Evolutionary conservation across 2,888 invertebrate species (phyloP), one percentile per base, ranked within the genome.

Genomic region (Anaspis maculata): DNA sequence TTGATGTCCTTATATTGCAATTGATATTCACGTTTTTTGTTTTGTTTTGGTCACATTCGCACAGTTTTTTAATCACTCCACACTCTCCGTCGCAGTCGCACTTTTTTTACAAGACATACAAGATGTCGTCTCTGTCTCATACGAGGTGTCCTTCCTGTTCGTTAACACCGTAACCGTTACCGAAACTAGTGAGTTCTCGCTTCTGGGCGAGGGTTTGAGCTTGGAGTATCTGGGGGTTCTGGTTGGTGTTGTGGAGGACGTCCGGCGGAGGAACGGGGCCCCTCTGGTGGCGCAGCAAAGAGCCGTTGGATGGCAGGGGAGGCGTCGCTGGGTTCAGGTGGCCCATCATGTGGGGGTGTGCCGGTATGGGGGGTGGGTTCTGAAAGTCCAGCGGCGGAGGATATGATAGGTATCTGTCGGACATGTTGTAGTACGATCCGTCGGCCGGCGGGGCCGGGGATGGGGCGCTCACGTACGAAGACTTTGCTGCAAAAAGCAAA

Each of bases 371-470:
- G 13, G 49, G 59, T 29, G 52, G 74, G 44, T 66, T 67, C 24
- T 77, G 77, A 21, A 77, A 78, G 56, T 79, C 79, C 57, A 78
- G 69, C 14, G 80, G 69, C 0, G 85, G 84, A 16, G 86, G 85
- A 64, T 85, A 86, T 1, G 85, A 84, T 34, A 86, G 70, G 61
- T 86, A 87, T 52, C 84, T 70, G 41, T 84, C 83, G 2, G 83
- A 82, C 77, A 83, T 83, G 61, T 84, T 84, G 70, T 82, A 84
- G 59, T 83, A 85, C 21, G 83, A 79, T 28, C 83, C 84, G 56
- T 83, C 83, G 15, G 82, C 70, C 1, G 83, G 83, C 2, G 82
- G 82, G 61, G 83, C 80, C 22, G 83, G 82, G 37, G 83, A 80
- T 39, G 76, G 75, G 21, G 79, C 77, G 2, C 76, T 77, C 14